These are phyloP conservation scores for Hoplostethus mediterraneus DNA, from an alignment of 2,797 vertebrate genomes.

Conservation along the genomic window DNA sequence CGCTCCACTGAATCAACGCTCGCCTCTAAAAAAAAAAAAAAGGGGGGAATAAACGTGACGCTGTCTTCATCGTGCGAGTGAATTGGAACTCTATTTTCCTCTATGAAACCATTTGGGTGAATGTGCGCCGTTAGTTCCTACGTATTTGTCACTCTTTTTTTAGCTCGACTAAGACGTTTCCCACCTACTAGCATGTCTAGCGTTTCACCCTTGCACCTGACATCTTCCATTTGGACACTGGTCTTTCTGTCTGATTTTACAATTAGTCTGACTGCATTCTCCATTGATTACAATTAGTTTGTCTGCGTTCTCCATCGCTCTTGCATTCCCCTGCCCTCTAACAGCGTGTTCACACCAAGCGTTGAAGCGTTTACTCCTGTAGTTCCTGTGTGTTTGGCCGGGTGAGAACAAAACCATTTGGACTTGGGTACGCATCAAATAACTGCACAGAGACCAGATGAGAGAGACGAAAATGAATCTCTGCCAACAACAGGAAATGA, in stretches of 20 bases:
- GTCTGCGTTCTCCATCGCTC: no score
- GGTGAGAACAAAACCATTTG: conserved; percentile 28
- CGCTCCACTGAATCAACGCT: conserved; percentile 68
- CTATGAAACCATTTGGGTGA: conserved; percentile 36
- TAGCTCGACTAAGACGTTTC: neutral
- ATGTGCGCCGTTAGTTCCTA: conserved; percentile 43
- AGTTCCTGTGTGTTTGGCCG: conserved; percentile 18
- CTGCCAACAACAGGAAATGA: no score
- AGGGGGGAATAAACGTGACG: conserved; percentile 24
- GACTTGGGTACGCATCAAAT: conserved; percentile 4
- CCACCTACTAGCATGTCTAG: neutral
- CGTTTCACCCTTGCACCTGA: neutral
- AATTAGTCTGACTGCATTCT: no score
- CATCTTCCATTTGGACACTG: neutral
- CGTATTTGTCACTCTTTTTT: conserved; percentile 50
- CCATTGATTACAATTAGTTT: no score
- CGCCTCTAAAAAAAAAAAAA: conserved; percentile 10
- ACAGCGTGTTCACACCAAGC: conserved; percentile 2
- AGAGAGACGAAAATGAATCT: no score
- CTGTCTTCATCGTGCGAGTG: conserved; percentile 49
- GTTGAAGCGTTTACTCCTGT: conserved; percentile 31
- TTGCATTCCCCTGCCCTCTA: no score
- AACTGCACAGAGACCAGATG: no score
- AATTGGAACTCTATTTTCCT: conserved; percentile 62
- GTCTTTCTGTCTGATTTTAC: neutral